These are phyloP conservation scores for Corythoichthys haematopterus DNA, from an alignment of 2,113 vertebrate species.

Conservation along the genomic window DNA sequence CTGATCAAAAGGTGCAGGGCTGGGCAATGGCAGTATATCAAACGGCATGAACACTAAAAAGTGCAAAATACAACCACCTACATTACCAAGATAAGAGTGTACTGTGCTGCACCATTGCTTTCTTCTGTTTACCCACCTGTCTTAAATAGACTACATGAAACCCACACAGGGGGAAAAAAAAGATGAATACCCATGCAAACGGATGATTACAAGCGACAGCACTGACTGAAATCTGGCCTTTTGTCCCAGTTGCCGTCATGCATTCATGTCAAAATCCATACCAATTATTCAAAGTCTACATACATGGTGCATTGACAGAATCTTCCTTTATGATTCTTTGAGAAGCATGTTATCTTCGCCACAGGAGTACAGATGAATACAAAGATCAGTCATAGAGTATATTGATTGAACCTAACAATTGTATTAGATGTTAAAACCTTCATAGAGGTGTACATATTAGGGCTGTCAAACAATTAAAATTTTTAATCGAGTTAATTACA, in stretches of 20 bases:
- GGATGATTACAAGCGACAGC: constrained; percentile 48
- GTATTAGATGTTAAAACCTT: constrained; percentile 45
- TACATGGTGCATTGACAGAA: constrained; percentile 41
- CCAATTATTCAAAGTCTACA: constrained; percentile 56
- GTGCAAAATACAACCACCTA: background rate
- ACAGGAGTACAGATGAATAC: constrained; percentile 17
- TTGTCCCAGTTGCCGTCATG: constrained; percentile 42
- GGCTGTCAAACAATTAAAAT: too few species aligned
- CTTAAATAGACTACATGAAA: constrained; percentile 23
- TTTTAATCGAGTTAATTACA: too few species aligned
- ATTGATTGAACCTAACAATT: constrained; percentile 17
- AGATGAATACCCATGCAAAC: constrained; percentile 31
- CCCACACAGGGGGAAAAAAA: constrained; percentile 7
- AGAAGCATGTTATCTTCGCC: constrained; percentile 20
- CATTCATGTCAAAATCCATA: constrained; percentile 39
- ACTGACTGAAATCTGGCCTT: constrained; percentile 31
- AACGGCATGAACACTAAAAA: constrained; percentile 33
- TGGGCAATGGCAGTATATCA: constrained; percentile 43
- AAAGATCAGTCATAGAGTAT: constrained; percentile 28
- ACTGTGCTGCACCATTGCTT: constrained; percentile 33
- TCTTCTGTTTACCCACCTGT: constrained; percentile 26
- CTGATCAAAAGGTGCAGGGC: constrained; percentile 50
- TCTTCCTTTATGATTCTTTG: constrained; percentile 44
- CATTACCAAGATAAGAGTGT: constrained; percentile 58
- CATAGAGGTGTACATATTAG: constrained; percentile 31